Conservation (phyloP, 2,888 invertebrate genomes). For the Drosophila infuscata region DNA sequence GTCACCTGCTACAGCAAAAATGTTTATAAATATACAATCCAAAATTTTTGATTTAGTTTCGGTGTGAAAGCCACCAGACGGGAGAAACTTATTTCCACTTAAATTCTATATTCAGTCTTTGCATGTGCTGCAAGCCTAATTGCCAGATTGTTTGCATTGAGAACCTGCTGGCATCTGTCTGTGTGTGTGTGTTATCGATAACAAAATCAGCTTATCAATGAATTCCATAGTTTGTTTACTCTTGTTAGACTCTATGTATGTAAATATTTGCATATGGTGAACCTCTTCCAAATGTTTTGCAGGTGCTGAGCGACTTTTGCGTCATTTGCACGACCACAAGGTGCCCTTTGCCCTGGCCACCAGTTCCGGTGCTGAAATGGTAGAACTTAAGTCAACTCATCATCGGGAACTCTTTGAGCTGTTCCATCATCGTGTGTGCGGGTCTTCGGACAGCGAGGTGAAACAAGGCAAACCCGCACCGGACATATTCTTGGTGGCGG, state of each 20-base stretch:
- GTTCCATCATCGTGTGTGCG: slow-evolving; percentile 92
- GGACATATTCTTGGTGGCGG: slow-evolving; percentile 93
- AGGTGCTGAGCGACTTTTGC: slow-evolving; percentile 92
- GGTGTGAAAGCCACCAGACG: background rate
- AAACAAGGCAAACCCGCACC: slow-evolving; percentile 95
- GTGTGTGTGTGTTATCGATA: background rate
- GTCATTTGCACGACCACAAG: slow-evolving; percentile 90
- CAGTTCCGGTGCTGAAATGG: slow-evolving; percentile 91
- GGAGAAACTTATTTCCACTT: background rate
- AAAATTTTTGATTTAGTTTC: background rate
- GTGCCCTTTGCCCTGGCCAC: slow-evolving; percentile 95
- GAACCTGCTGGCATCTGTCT: background rate
- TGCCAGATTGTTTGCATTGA: background rate
- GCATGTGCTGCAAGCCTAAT: background rate
- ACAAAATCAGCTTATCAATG: background rate
- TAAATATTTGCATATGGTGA: background rate
- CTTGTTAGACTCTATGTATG: background rate
- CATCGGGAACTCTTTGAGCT: slow-evolving; percentile 88
- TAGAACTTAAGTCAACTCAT: slow-evolving; percentile 88
- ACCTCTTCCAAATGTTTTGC: slow-evolving; percentile 66
- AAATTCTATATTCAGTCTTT: background rate
- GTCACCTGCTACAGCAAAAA: background rate
- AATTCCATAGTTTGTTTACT: background rate
- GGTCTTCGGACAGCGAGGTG: slow-evolving; percentile 93
- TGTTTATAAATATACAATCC: background rate